phyloP scores from a whole-genome alignment of 2,888 invertebrate genomes.

The Isotomurus palustris region DNA sequence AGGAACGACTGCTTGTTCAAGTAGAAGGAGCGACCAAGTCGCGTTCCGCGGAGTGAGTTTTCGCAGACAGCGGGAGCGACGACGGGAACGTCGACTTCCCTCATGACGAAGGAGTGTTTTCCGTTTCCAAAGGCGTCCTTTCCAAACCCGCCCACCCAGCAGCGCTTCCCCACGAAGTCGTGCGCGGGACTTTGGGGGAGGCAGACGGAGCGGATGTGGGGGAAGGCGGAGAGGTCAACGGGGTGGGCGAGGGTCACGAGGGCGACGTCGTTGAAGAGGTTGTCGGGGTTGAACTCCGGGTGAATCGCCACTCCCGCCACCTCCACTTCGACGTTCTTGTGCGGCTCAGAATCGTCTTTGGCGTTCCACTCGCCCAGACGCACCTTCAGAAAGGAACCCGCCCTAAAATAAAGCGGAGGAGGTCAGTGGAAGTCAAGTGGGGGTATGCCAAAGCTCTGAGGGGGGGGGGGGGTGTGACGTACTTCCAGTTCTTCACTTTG shows the following conservation, averaged over 20 bases:
- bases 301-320: conserved; percentile 60
- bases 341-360: conserved; percentile 60
- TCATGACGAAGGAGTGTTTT: conserved; percentile 63
- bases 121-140: conserved; percentile 60
- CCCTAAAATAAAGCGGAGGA: too few species aligned
- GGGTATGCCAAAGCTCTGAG: not conserved
- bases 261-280: conserved; percentile 76
- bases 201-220: conserved; percentile 55
- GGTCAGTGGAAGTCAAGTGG: not conserved
- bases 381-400: conserved; percentile 55
- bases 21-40: conserved; percentile 61
- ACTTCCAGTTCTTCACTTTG: conserved; percentile 56
- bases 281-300: conserved; percentile 64
- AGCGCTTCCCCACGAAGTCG: conserved; percentile 43
- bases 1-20: conserved; percentile 65
- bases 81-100: conserved; percentile 71
- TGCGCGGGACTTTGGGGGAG: conserved; percentile 48
- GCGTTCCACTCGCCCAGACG: conserved; percentile 75
- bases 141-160: conserved; percentile 73
- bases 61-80: conserved; percentile 64
- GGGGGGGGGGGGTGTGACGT: not conserved
- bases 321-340: conserved; percentile 61
- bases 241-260: conserved; percentile 62
- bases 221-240: conserved; percentile 50
- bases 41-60: conserved; percentile 59